Conservation (phyloP, 2,797 vertebrate genomes). For the Falco columbarius region DNA sequence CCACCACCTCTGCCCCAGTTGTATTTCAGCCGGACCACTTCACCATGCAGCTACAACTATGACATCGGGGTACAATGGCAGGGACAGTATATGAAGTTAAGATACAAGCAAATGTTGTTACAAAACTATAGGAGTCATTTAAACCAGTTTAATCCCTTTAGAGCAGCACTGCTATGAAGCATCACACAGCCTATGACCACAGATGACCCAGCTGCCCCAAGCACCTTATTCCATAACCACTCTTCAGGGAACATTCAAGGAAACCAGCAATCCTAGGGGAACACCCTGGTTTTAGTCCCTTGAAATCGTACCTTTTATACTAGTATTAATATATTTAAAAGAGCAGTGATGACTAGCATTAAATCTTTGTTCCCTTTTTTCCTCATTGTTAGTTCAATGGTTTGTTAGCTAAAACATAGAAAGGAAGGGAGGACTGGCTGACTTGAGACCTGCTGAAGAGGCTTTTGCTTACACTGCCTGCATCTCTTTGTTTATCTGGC, state of each 20-base stretch:
- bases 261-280: neutral
- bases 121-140: neutral
- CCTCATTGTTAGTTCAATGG: slow-evolving; percentile 25
- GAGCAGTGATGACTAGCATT: neutral
- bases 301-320: neutral
- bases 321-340: neutral
- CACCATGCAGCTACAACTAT: neutral
- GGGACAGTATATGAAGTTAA: neutral
- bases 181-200: neutral
- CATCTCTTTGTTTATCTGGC: slow-evolving; percentile 56
- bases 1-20: neutral
- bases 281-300: neutral
- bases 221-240: neutral
- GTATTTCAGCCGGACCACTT: neutral
- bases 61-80: rapidly evolving
- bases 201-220: neutral
- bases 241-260: neutral
- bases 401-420: slow-evolving; percentile 55
- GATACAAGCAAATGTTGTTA: rapidly evolving
- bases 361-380: slow-evolving; percentile 11
- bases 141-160: neutral
- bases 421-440: slow-evolving; percentile 31
- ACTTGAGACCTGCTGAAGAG: slow-evolving; percentile 38
- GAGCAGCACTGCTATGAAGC: neutral
- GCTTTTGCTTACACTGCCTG: slow-evolving; percentile 34